Evolutionary conservation across 2,113 vertebrate species (phyloP).

Genomic region (Misgurnus anguillicaudatus): DNA sequence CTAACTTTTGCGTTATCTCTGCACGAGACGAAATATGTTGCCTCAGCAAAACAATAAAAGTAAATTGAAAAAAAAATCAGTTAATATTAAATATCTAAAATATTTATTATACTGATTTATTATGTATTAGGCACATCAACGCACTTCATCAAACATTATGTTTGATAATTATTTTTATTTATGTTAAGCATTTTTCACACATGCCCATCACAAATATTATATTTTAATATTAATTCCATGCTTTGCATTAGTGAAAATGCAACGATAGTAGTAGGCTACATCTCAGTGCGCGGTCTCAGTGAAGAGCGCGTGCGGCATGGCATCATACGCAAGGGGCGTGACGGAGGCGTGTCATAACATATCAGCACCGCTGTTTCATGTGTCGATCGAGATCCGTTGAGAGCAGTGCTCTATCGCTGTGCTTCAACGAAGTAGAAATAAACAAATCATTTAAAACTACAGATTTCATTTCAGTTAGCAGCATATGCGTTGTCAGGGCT

Average conservation of each 20-base stretch:
- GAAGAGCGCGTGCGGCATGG: constrained; percentile 44
- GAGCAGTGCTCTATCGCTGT: constrained; percentile 54
- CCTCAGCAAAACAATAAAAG: too few species aligned
- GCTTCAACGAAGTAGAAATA: constrained; percentile 58
- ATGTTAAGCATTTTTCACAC: neutral
- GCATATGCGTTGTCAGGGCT: constrained; percentile 29
- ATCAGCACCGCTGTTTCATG: constrained; percentile 60
- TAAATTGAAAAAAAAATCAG: too few species aligned
- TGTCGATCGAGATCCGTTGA: constrained; percentile 56
- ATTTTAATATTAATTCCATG: neutral
- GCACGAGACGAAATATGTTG: too few species aligned
- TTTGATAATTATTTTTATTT: too few species aligned
- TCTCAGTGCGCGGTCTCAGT: neutral
- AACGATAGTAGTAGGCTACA: neutral
- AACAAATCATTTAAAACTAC: constrained; percentile 39
- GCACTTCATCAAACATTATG: too few species aligned
- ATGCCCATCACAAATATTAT: neutral
- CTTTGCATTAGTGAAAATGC: neutral
- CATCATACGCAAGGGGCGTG: constrained; percentile 69
- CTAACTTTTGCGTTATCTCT: too few species aligned
- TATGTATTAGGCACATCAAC: too few species aligned
- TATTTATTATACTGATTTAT: too few species aligned
- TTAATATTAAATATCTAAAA: too few species aligned
- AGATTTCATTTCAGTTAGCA: constrained; percentile 21
- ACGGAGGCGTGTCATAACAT: constrained; percentile 43